These are phyloP conservation scores for Macrobrachium nipponense DNA, from an alignment of 1,140 invertebrate genomes.

Conservation along the genomic window DNA sequence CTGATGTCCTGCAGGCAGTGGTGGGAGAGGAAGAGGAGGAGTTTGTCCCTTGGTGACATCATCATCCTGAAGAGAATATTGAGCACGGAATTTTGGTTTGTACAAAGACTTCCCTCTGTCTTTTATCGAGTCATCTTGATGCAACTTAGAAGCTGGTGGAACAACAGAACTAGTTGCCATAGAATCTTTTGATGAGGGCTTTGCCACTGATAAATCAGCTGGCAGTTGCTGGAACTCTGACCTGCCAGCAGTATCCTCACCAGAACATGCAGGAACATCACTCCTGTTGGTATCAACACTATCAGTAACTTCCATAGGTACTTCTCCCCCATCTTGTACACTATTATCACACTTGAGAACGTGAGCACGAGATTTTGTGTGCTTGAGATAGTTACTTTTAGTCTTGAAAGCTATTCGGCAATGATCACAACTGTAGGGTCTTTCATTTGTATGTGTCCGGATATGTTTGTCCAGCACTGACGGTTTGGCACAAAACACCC, in stretches of 20 bases:
- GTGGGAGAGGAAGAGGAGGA: constrained; percentile 3
- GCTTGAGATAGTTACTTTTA: constrained; percentile 93
- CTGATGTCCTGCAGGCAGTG: constrained; percentile 11
- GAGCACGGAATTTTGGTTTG: constrained; percentile 82
- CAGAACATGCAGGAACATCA: constrained; percentile 11
- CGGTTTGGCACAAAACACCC: constrained; percentile 89
- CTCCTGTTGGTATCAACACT: constrained; percentile 33
- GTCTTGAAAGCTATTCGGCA: constrained; percentile 95
- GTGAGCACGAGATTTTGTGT: constrained; percentile 86
- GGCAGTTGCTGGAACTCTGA: constrained; percentile 28
- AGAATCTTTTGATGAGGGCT: not conserved
- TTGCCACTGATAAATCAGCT: constrained; percentile 35
- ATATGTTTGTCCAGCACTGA: constrained; percentile 94
- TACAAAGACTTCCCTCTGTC: constrained; percentile 71
- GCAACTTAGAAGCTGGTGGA: constrained; percentile 14
- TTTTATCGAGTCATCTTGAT: constrained; percentile 34
- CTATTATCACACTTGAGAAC: constrained; percentile 73
- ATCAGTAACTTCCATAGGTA: constrained; percentile 39
- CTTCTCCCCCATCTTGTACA: constrained; percentile 39
- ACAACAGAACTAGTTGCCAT: not conserved
- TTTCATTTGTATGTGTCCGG: constrained; percentile 90
- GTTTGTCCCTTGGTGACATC: constrained; percentile 10
- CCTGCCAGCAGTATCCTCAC: constrained; percentile 1
- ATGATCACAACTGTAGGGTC: constrained; percentile 87
- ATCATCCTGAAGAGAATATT: constrained; percentile 50